phyloP scores from a whole-genome alignment of 1,140 invertebrate genomes.

The Brachionus koreanus region DNA sequence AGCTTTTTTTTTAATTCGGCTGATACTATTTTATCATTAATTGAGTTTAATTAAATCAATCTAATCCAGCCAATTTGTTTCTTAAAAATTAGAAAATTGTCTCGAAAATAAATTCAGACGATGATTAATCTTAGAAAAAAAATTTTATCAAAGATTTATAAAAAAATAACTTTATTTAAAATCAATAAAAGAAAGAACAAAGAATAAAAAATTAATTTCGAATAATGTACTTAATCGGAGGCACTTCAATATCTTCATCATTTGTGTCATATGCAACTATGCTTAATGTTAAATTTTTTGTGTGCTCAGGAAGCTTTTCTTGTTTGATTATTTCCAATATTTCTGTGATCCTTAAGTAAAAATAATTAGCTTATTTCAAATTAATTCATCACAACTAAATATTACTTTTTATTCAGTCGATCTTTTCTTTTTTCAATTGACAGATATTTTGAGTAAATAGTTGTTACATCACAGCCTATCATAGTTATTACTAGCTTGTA shows the following conservation, averaged over 20 bases:
- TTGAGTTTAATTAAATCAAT: not conserved
- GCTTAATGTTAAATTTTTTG: slow-evolving; percentile 24
- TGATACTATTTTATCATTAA: not conserved
- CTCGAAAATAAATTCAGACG: not conserved
- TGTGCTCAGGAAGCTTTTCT: slow-evolving; percentile 25
- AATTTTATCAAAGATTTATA: not conserved
- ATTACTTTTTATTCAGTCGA: slow-evolving; percentile 20
- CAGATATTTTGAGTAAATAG: slow-evolving; percentile 14
- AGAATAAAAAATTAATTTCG: slow-evolving; percentile 10
- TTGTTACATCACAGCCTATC: slow-evolving; percentile 81
- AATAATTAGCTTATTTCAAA: not conserved
- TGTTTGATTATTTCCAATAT: slow-evolving; percentile 27
- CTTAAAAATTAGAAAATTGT: not conserved
- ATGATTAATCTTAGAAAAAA: not conserved
- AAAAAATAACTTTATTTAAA: not conserved
- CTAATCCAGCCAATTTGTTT: not conserved
- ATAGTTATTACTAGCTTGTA: slow-evolving; percentile 92
- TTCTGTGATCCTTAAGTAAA: slow-evolving; percentile 1
- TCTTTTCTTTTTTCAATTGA: slow-evolving; percentile 14
- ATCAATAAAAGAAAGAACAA: not conserved
- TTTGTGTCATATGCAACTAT: slow-evolving; percentile 1
- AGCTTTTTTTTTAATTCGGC: not conserved
- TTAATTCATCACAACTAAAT: not conserved
- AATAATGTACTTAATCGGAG: slow-evolving; percentile 13
- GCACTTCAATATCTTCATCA: not conserved